These are phyloP conservation scores for Digitonthophagus gazella DNA, from an alignment of 2,888 invertebrate species.

Conservation along the genomic window DNA sequence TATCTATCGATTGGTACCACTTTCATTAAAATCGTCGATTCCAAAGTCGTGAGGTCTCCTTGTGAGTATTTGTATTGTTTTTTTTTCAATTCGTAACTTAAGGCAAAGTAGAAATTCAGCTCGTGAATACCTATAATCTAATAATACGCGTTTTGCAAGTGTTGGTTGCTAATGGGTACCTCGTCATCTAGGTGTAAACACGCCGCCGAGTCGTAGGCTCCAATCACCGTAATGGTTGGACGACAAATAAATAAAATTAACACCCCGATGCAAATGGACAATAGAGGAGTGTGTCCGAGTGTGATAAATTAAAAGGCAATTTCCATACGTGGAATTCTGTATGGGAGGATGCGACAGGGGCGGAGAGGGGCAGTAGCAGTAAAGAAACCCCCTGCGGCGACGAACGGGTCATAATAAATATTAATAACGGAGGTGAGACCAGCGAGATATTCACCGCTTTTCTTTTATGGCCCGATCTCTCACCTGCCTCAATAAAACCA, in stretches of 20 bases:
- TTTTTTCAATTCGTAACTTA: too few relatives aligned
- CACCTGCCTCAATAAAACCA: constrained; percentile 52
- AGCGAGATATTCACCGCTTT: constrained; percentile 40
- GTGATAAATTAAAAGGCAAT: constrained; percentile 51
- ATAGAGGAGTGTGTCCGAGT: constrained; percentile 40
- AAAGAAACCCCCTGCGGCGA: constrained; percentile 47
- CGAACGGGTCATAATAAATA: constrained; percentile 52
- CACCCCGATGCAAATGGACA: constrained; percentile 49
- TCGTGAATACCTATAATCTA: not conserved
- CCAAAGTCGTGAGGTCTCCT: too few relatives aligned
- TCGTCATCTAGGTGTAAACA: constrained; percentile 25
- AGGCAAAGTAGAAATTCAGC: too few relatives aligned
- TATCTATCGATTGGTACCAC: too few relatives aligned
- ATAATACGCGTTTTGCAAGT: not conserved
- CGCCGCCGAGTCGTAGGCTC: constrained; percentile 22
- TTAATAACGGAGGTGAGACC: constrained; percentile 50
- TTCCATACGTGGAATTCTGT: constrained; percentile 50
- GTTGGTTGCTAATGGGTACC: constrained; percentile 6
- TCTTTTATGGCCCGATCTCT: constrained; percentile 40
- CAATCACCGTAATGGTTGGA: constrained; percentile 41
- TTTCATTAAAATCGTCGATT: too few relatives aligned
- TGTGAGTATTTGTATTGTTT: too few relatives aligned
- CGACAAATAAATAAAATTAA: constrained; percentile 51
- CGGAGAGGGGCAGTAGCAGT: constrained; percentile 48
- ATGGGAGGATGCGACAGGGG: constrained; percentile 27